These are phyloP conservation scores for Amaurobius ferox DNA, from an alignment of 2,888 invertebrate genomes.

Conservation along the genomic window DNA sequence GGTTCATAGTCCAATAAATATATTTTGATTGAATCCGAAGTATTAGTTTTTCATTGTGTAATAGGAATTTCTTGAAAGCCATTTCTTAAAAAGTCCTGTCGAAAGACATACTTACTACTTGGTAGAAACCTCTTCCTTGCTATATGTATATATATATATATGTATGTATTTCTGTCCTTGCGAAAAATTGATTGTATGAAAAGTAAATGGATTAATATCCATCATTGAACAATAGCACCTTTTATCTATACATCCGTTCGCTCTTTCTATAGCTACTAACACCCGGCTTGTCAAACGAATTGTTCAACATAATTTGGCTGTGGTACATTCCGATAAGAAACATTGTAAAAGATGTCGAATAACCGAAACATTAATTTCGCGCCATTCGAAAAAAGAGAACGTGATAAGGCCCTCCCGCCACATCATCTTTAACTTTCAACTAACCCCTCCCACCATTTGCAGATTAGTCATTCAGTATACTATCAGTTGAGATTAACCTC, in stretches of 20 bases:
- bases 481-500: conserved; percentile 53
- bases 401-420: conserved; percentile 61
- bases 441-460: conserved; percentile 50
- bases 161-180: no score
- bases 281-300: conserved; percentile 57
- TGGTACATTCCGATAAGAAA: conserved; percentile 37
- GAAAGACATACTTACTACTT: no score
- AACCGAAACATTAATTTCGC: conserved; percentile 57
- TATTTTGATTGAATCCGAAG: no score
- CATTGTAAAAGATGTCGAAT: conserved; percentile 47
- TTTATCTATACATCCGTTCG: conserved; percentile 30
- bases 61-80: no score
- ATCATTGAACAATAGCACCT: conserved; percentile 11
- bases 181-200: no score
- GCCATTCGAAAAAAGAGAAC: conserved; percentile 44
- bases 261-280: conserved; percentile 43
- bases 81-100: no score
- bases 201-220: no score
- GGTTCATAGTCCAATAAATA: no score
- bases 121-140: no score
- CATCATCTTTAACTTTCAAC: conserved; percentile 55
- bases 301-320: conserved; percentile 50
- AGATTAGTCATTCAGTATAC: conserved; percentile 53
- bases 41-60: no score
- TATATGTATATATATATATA: no score